Conservation (phyloP, 2,797 vertebrate species). For the Artibeus jamaicensis region DNA sequence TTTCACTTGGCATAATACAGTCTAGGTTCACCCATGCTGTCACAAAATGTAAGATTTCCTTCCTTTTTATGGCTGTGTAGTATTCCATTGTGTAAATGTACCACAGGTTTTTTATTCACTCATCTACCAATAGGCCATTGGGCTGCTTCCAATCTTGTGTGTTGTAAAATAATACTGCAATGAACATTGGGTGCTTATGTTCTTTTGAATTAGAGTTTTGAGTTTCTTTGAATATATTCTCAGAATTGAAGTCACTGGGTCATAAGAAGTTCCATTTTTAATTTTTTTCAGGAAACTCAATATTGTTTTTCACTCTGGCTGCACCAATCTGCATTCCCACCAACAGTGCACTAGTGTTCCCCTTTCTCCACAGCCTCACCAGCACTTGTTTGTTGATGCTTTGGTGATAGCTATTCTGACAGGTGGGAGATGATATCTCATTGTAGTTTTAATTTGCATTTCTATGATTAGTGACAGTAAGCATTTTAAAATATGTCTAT, state of each 20-base stretch:
- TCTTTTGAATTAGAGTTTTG: neutral
- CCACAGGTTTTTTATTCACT: neutral
- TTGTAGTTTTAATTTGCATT: neutral
- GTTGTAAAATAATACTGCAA: neutral
- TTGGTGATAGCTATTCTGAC: neutral
- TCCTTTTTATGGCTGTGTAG: neutral
- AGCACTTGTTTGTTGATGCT: neutral
- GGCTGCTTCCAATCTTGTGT: neutral
- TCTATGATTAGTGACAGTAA: neutral
- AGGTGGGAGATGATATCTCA: neutral
- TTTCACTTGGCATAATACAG: neutral
- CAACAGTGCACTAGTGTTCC: neutral
- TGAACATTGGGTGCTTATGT: neutral
- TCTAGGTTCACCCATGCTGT: neutral
- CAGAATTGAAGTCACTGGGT: neutral
- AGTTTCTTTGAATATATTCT: neutral
- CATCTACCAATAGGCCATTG: neutral
- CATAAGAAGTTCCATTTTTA: neutral
- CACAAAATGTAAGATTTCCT: neutral
- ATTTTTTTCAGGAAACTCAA: neutral
- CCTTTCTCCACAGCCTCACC: neutral
- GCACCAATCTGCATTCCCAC: neutral
- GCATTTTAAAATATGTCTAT: neutral
- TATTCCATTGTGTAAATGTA: neutral
- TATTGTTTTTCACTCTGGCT: neutral